Evolutionary conservation across 1,140 invertebrate genomes (phyloP).

Genomic region (Habropoda laboriosa): DNA sequence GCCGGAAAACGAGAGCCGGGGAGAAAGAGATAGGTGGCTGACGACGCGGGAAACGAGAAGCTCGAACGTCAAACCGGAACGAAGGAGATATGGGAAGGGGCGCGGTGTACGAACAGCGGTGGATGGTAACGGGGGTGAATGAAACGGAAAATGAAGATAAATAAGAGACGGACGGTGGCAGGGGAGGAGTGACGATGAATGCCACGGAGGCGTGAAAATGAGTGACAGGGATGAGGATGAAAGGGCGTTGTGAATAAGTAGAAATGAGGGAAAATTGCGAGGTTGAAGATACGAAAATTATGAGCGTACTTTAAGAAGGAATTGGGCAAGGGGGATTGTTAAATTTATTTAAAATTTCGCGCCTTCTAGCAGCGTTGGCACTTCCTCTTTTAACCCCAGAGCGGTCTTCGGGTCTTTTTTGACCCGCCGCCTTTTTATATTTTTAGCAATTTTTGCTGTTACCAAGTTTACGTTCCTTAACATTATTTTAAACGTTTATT

Average conservation of each 20-base stretch:
- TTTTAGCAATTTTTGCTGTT: no score
- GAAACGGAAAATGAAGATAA: constrained; percentile 43
- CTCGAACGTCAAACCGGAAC: constrained; percentile 1
- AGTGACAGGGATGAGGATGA: neutral
- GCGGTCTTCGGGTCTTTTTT: no score
- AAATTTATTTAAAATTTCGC: no score
- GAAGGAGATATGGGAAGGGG: constrained; percentile 5
- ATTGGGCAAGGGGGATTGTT: no score
- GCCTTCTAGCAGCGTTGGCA: no score
- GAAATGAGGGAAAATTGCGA: neutral
- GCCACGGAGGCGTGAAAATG: neutral
- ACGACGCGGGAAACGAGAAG: neutral
- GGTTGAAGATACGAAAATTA: neutral
- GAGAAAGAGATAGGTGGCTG: neutral
- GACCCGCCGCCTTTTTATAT: no score
- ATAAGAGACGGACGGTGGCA: neutral
- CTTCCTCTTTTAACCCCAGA: no score
- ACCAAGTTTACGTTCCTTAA: no score
- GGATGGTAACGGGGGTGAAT: neutral
- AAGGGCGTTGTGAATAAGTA: neutral
- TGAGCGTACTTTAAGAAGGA: neutral
- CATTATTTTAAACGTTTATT: no score
- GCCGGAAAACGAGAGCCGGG: neutral
- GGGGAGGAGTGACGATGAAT: neutral
- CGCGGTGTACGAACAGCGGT: no score